Evolutionary conservation across 2,113 vertebrate genomes (phyloP).

Genomic region (Poecilia latipinna): DNA sequence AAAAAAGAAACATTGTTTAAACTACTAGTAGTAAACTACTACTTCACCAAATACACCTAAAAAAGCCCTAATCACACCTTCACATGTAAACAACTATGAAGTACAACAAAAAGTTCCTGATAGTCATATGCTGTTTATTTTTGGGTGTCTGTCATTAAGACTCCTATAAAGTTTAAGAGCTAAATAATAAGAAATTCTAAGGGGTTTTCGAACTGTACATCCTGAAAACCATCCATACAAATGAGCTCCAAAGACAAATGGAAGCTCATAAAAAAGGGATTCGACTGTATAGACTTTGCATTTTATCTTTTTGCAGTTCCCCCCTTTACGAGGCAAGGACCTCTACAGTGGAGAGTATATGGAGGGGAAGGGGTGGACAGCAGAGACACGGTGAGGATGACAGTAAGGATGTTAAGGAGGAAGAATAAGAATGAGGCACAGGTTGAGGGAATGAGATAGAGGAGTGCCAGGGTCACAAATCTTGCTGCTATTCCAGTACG

Average conservation of each 20-base stretch:
- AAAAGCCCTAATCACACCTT: constrained; percentile 10
- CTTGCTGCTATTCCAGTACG: constrained; percentile 98
- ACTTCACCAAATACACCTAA: neutral
- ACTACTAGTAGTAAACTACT: neutral
- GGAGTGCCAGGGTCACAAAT: constrained; percentile 89
- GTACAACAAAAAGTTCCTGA: constrained; percentile 49
- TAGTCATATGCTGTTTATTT: constrained; percentile 49
- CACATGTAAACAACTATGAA: constrained; percentile 46
- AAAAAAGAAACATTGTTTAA: too few species aligned
- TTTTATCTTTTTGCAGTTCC: constrained; percentile 96
- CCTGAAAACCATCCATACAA: constrained; percentile 57
- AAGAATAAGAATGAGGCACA: constrained; percentile 67
- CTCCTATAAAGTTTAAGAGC: constrained; percentile 56
- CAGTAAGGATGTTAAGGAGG: constrained; percentile 54
- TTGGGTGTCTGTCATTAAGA: constrained; percentile 52
- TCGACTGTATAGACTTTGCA: constrained; percentile 97
- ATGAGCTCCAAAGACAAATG: constrained; percentile 80
- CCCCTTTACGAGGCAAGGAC: constrained; percentile 90
- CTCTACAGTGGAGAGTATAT: constrained; percentile 77
- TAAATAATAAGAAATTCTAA: constrained; percentile 68
- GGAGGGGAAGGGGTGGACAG: constrained; percentile 25
- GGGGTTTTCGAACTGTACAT: constrained; percentile 65
- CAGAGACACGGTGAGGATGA: constrained; percentile 26
- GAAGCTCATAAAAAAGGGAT: constrained; percentile 95
- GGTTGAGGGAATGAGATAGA: constrained; percentile 60